Evolutionary conservation across 1,140 invertebrate genomes (phyloP), one percentile per base, ranked within the genome.

Genomic region (Coenobita brevimanus): DNA sequence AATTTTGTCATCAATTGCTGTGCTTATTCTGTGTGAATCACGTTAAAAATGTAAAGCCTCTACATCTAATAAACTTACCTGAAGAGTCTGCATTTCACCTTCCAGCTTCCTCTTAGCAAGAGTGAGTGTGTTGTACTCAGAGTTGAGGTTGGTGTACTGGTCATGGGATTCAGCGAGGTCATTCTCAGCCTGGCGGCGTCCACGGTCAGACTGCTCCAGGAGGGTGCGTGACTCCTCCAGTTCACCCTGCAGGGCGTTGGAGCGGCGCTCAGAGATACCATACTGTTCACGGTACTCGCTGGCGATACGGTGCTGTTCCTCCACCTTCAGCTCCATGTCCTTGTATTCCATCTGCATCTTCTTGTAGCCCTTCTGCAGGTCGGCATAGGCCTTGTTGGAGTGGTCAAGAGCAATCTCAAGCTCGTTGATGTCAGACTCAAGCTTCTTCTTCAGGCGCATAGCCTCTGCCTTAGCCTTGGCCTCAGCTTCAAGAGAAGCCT

Each of bases 371-470:
- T 95, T 93, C 89, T 94, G 94, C 94, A 82, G 38, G 38, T 82
- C 80, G 81, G 94, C 94, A 89, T 94, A 94, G 21, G 93, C 93
- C 90, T 94, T 93, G 92, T 94, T 94, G 89, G 93, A 93, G 82
- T 94, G 93, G 30, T 88, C 86, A 38, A 88, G 86, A 76, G 86
- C 82, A 93, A 95, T 95, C 91, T 95, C 94, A 38, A 95, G 92
- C 91, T 95, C 94, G 91, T 95, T 95, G 91, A 95, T 94, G 91
- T 95, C 94, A 57, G 93, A 92, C 91, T 95, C 94, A 75, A 95
- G 92, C 91, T 95, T 95, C 93, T 95, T 95, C 92, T 95, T 95
- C 91, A 94, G 92, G 73, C 94, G 92, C 89, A 94, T 92, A 82
- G 94, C 94, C 90, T 95, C 94, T 71, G 93, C 93, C 90, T 95